phyloP scores from a whole-genome alignment of 2,888 invertebrate species.

The Drosophila nr. medialis region DNA sequence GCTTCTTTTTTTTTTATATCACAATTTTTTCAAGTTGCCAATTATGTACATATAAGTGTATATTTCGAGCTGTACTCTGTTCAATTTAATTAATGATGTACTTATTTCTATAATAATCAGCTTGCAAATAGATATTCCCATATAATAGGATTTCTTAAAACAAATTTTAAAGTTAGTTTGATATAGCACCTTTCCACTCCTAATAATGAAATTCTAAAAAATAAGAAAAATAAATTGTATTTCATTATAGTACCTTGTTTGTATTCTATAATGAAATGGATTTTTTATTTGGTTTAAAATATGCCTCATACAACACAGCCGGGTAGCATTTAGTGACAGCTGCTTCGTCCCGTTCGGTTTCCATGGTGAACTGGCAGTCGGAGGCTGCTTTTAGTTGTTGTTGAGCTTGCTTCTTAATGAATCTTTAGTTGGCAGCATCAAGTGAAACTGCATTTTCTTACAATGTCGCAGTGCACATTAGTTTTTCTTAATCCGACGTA shows the following conservation, averaged over 20 bases:
- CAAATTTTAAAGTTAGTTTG: not conserved
- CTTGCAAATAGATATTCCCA: not conserved
- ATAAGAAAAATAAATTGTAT: not conserved
- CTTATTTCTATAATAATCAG: not conserved
- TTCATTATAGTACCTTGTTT: not conserved
- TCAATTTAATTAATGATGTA: not conserved
- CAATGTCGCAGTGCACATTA: constrained; percentile 75
- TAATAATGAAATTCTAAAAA: not conserved
- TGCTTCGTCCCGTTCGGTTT: constrained; percentile 56
- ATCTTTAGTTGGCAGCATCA: constrained; percentile 81
- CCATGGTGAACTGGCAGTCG: constrained; percentile 68
- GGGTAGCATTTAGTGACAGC: constrained; percentile 31
- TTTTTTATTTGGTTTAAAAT: not conserved
- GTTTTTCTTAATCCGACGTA: constrained; percentile 63
- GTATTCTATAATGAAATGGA: not conserved
- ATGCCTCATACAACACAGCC: not conserved
- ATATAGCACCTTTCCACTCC: not conserved
- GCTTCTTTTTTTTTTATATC: not conserved
- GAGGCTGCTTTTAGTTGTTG: constrained; percentile 24
- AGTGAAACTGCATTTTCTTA: constrained; percentile 84
- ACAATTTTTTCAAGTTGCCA: not conserved
- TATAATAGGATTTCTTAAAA: not conserved
- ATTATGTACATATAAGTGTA: not conserved
- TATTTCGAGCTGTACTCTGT: not conserved
- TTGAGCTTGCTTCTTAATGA: constrained; percentile 40